Evolutionary conservation across 2,888 invertebrate species (phyloP).

Genomic region (Gisinianus flammeolus): DNA sequence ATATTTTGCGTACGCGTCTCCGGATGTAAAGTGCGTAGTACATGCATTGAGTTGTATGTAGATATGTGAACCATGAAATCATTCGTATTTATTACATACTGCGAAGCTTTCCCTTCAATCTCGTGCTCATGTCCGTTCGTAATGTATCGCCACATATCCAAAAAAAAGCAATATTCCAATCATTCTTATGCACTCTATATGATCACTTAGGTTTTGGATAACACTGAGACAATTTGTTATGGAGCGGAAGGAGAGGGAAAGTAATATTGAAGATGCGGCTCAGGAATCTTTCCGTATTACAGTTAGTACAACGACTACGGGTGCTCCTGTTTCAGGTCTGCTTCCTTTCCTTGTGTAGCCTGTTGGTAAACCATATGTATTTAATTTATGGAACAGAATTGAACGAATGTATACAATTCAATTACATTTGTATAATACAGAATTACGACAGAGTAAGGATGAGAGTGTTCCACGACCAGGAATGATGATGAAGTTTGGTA

Average conservation of each 20-base stretch:
- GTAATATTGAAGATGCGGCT: slow-evolving; percentile 56
- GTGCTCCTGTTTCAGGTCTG: slow-evolving; percentile 52
- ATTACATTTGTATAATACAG: slow-evolving; percentile 32
- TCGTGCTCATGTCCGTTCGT: too few relatives aligned
- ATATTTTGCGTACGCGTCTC: too few relatives aligned
- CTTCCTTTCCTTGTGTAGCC: not conserved
- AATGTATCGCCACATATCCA: too few relatives aligned
- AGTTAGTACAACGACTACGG: slow-evolving; percentile 55
- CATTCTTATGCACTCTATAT: too few relatives aligned
- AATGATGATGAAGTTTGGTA: slow-evolving; percentile 71
- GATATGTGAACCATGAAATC: too few relatives aligned
- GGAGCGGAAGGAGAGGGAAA: slow-evolving; percentile 72
- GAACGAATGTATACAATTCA: not conserved
- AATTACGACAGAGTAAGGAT: slow-evolving; percentile 54
- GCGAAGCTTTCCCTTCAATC: too few relatives aligned
- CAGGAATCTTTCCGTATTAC: slow-evolving; percentile 60
- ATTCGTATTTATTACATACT: too few relatives aligned
- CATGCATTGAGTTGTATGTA: too few relatives aligned
- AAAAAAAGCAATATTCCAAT: too few relatives aligned
- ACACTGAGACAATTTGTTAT: slow-evolving; percentile 88
- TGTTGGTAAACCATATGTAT: not conserved
- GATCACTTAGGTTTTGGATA: too few relatives aligned
- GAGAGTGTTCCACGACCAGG: slow-evolving; percentile 63
- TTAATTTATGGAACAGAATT: not conserved
- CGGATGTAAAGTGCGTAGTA: too few relatives aligned